Conservation (phyloP, 2,797 vertebrate genomes). For the Taeniopygia guttata region DNA sequence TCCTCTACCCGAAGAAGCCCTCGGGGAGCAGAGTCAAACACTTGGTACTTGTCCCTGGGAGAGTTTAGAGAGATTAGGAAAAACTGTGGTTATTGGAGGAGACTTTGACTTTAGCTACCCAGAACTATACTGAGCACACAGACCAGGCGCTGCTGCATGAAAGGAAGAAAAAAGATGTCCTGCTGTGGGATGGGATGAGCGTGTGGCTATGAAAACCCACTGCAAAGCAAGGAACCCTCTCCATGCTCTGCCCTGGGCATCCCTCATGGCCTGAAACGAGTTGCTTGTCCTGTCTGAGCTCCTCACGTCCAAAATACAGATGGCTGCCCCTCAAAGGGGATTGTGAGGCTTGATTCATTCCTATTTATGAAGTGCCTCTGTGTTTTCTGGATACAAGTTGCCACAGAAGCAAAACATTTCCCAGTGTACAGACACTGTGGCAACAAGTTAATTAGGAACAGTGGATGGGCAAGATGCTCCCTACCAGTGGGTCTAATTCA, state of each 20-base stretch:
- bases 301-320: not conserved
- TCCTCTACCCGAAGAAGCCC: conserved; percentile 93
- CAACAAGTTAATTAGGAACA: not conserved
- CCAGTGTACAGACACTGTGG: not conserved
- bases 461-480: not conserved
- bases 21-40: conserved; percentile 89
- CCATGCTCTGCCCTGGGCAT: not conserved
- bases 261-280: not conserved
- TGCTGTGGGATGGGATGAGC: not conserved
- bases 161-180: not conserved
- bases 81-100: not conserved
- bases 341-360: conserved; percentile 22
- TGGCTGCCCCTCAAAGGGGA: not conserved
- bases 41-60: conserved; percentile 89
- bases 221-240: not conserved
- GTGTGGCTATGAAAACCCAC: not conserved
- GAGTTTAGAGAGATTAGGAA: not conserved
- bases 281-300: not conserved
- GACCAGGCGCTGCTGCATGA: not conserved
- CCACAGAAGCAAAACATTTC: conserved; percentile 40
- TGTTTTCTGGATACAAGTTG: conserved; percentile 22
- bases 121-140: not conserved
- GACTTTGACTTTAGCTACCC: not conserved
- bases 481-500: not conserved
- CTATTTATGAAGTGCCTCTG: conserved; percentile 5